Evolutionary conservation across 2,797 vertebrate species (phyloP).

Genomic region (Vipera latastei): DNA sequence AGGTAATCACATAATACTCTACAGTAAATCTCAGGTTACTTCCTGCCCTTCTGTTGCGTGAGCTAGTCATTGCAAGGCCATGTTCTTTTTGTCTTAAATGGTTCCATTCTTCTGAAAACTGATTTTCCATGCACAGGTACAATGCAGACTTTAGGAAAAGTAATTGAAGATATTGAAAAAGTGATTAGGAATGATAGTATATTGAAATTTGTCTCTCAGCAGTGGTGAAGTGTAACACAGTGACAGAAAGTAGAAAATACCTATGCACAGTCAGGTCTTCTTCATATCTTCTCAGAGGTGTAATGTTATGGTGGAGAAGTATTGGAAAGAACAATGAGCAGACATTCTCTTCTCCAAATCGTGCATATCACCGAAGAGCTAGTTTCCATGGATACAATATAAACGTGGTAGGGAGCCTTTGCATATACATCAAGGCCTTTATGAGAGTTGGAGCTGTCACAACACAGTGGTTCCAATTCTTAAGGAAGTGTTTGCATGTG

Average conservation of each 20-base stretch:
- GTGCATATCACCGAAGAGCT: neutral
- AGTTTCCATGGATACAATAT: neutral
- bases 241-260: neutral
- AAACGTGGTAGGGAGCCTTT: neutral
- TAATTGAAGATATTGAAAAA: neutral
- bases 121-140: neutral
- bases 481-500: neutral
- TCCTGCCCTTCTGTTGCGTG: neutral
- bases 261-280: neutral
- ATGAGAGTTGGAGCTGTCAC: neutral
- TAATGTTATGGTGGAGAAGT: neutral
- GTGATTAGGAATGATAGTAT: neutral
- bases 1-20: neutral
- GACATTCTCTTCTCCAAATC: neutral
- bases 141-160: neutral
- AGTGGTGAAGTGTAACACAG: neutral
- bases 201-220: neutral
- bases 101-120: neutral
- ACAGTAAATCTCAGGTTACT: neutral
- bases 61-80: neutral
- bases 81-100: neutral
- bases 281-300: neutral
- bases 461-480: neutral
- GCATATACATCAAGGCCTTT: neutral
- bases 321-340: neutral